Evolutionary conservation across 2,888 invertebrate genomes (phyloP).

Genomic region (Halocaridina rubra): DNA sequence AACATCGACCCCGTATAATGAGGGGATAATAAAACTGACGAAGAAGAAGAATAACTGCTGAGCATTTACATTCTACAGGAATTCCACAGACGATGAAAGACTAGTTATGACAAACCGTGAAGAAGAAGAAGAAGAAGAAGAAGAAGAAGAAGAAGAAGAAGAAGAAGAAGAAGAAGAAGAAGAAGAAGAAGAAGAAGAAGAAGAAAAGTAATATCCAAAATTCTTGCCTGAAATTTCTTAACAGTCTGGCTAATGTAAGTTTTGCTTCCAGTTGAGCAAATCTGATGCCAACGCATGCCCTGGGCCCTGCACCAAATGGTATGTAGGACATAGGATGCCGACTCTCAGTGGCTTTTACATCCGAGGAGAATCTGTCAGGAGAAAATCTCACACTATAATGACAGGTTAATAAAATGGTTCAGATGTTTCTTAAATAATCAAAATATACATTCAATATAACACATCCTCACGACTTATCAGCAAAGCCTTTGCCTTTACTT

Average conservation of each 20-base stretch:
- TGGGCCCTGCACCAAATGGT: slow-evolving; percentile 62
- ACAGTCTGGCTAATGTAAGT: slow-evolving; percentile 43
- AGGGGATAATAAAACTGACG: no score
- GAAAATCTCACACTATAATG: background rate
- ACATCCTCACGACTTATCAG: background rate
- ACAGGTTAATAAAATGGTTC: background rate
- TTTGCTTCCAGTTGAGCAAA: slow-evolving; percentile 61
- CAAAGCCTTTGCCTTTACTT: background rate
- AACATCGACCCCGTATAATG: no score
- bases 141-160: no score
- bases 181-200: no score
- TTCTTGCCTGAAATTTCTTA: slow-evolving; percentile 29
- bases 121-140: no score
- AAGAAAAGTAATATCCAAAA: background rate
- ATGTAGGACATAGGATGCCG: slow-evolving; percentile 53
- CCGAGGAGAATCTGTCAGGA: slow-evolving; percentile 29
- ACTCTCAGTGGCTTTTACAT: background rate
- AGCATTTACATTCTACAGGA: no score
- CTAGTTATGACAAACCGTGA: no score
- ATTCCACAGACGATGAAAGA: no score
- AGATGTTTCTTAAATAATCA: background rate
- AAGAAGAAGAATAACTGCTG: no score
- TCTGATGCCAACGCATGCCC: slow-evolving; percentile 57
- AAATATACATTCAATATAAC: background rate
- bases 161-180: no score